These are phyloP conservation scores for Caracal caracal DNA, from an alignment of 2,113 vertebrate species.

Conservation along the genomic window DNA sequence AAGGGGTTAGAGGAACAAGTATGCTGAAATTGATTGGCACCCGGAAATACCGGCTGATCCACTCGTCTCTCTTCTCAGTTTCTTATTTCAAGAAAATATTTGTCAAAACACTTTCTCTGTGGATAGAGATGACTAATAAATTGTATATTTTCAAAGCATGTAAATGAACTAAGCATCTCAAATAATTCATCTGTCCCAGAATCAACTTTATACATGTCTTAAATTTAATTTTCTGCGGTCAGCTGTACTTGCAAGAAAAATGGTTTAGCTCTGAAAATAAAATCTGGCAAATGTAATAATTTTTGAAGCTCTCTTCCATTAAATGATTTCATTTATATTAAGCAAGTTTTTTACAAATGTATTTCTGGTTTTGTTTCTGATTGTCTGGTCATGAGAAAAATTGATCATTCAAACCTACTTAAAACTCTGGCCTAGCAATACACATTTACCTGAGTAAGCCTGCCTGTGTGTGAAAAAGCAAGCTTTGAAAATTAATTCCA, in stretches of 20 bases:
- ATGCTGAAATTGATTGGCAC: not conserved
- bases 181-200: not conserved
- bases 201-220: not conserved
- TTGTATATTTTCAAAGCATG: not conserved
- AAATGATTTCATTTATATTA: conserved; percentile 30
- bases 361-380: not conserved
- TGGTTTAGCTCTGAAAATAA: not conserved
- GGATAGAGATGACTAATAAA: not conserved
- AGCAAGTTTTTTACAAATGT: not conserved
- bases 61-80: not conserved
- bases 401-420: not conserved
- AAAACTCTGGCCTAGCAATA: not conserved
- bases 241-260: not conserved
- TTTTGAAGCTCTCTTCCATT: not conserved
- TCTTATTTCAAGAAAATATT: not conserved
- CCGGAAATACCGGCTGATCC: not conserved
- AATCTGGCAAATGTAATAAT: not conserved
- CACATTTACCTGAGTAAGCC: not conserved
- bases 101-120: not conserved
- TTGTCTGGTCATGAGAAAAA: conserved; percentile 13
- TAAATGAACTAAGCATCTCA: not conserved
- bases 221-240: conserved; percentile 5
- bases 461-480: not conserved
- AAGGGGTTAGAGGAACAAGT: not conserved
- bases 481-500: not conserved